Evolutionary conservation across 2,797 vertebrate species (phyloP).

Genomic region (Halcyon smyrnensis): DNA sequence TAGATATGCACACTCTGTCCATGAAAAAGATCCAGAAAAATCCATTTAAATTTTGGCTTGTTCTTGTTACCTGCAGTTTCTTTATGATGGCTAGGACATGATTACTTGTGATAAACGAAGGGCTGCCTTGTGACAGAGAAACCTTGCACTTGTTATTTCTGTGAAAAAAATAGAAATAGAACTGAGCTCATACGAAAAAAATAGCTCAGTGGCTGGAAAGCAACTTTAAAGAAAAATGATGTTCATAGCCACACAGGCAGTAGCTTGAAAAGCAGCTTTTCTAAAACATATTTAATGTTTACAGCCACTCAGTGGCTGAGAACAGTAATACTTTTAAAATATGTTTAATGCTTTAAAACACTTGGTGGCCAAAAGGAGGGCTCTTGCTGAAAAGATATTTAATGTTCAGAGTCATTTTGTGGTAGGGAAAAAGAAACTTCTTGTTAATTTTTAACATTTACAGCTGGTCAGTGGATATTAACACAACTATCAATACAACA

Average conservation of each 20-base stretch:
- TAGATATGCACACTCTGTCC: not conserved
- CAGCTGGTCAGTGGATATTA: constrained; percentile 50
- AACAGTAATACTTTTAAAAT: constrained; percentile 73
- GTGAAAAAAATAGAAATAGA: constrained; percentile 69
- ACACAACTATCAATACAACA: not conserved
- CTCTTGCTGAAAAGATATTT: constrained; percentile 52
- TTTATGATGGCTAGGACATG: constrained; percentile 18
- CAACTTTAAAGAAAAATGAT: constrained; percentile 75
- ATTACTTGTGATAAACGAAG: constrained; percentile 59
- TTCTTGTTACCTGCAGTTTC: not conserved
- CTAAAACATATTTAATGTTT: constrained; percentile 77
- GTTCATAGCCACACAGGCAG: constrained; percentile 41
- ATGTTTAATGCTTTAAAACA: constrained; percentile 66
- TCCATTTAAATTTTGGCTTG: not conserved
- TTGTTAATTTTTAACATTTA: constrained; percentile 77
- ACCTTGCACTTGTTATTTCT: constrained; percentile 41
- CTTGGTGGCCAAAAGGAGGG: constrained; percentile 38
- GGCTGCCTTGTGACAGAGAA: constrained; percentile 13
- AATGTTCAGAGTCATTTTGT: constrained; percentile 61
- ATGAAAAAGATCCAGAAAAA: not conserved
- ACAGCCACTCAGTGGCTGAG: constrained; percentile 44
- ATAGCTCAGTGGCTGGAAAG: constrained; percentile 55
- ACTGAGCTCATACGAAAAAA: constrained; percentile 28
- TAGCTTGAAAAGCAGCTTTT: constrained; percentile 70
- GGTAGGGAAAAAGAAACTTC: constrained; percentile 36